Base-by-base conservation (phyloP, 2,113 vertebrate species). In the Ammodytes dubius region DNA sequence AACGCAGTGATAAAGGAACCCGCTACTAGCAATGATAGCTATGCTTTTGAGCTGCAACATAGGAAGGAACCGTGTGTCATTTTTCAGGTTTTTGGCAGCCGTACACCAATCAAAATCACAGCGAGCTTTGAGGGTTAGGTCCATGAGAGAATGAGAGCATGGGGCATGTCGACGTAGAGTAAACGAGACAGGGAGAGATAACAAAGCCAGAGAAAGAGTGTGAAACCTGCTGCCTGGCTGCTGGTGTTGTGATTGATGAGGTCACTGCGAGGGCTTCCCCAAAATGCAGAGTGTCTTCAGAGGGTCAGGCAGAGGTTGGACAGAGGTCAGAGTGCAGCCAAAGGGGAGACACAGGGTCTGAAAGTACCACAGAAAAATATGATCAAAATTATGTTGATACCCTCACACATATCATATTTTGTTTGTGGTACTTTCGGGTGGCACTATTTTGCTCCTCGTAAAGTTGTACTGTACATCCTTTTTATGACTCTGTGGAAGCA, bases 241-340 rank as follows among this genome's bases (percentile, higher is more conserved):
- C 87, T 90, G 84, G 58, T 69, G 70, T 65, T 80, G 77, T 95
- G 93, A 95, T 94, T 86, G 90, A 95, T 95, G 95, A 92, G 95
- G 94, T 95, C 94, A 94, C 71, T 47, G 61, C 43, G 79, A 88
- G 94, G 93, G 87, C 94, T 93, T 91, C 87, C 68, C 82, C 87
- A 70, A 90, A 91, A 89, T 72, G 88, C 70, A 68, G 66, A 42
- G 90, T 86, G 89, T 79, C 91, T 91, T 85, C 66, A 49, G 70
- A 77, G 87, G 94, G 95, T 94, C 93, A 71, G 79, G 35, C 66
- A 46, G 84, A 85, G 94, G 93, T 95, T 88, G 91, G 35, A 27
- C 56, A 42, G 59, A 84, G 93, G 94, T 94, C 93, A 95, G 79
- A 90, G 90, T 88, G 91, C 89, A 89, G 49, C 72, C 15, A 59